These are phyloP conservation scores for Lophius americanus DNA, from an alignment of 2,797 vertebrate species.

Conservation along the genomic window DNA sequence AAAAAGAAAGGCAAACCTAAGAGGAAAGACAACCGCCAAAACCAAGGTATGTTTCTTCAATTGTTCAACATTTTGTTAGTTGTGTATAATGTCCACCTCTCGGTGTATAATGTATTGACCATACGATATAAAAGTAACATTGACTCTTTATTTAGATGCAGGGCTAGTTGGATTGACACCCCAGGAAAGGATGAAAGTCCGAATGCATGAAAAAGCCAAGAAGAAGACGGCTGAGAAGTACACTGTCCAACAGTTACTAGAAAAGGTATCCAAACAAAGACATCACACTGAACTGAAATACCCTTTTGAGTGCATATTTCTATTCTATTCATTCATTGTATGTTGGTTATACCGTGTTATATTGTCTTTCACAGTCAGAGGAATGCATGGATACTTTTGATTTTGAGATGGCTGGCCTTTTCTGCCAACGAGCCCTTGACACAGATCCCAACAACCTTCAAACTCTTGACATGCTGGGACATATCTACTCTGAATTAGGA, in stretches of 20 bases:
- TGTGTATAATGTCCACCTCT: conserved; percentile 20
- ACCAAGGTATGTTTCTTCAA: conserved; percentile 63
- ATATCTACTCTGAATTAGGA: conserved; percentile 84
- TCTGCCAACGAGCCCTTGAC: conserved; percentile 86
- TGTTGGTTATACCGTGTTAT: conserved; percentile 14
- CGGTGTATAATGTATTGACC: not conserved
- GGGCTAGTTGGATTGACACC: conserved; percentile 70
- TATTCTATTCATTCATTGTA: not conserved
- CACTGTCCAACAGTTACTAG: conserved; percentile 79
- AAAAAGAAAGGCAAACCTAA: conserved; percentile 83
- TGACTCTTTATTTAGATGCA: conserved; percentile 32
- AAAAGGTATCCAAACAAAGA: conserved; percentile 75
- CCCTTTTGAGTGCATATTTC: not conserved
- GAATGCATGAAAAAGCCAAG: conserved; percentile 84
- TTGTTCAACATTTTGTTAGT: conserved; percentile 9
- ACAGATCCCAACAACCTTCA: conserved; percentile 81
- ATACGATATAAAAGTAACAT: not conserved
- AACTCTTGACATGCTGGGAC: conserved; percentile 83
- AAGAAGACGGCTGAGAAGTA: conserved; percentile 86
- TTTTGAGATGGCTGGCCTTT: conserved; percentile 84
- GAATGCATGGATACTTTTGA: conserved; percentile 86
- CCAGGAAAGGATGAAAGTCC: conserved; percentile 83
- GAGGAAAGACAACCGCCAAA: conserved; percentile 72
- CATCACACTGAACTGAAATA: not conserved
- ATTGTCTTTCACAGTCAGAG: conserved; percentile 75